Conservation (phyloP, 92 coral and sea anemone species). For the Epizoanthus rinbou region DNA sequence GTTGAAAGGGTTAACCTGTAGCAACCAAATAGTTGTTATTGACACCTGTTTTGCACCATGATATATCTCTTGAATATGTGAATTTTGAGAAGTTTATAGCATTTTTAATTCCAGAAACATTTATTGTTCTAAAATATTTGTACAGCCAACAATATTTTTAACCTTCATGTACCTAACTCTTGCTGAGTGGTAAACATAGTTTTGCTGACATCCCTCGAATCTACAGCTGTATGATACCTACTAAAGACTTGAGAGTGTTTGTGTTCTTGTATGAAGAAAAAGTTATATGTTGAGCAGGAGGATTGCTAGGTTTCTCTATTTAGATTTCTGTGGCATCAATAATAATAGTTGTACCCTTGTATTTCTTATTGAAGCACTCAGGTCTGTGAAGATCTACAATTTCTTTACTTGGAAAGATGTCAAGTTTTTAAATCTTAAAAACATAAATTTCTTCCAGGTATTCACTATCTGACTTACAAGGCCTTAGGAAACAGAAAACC, state of each 20-base stretch:
- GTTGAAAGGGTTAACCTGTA: no score
- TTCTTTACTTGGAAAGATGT: constrained; percentile 49
- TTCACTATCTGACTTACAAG: constrained; percentile 48
- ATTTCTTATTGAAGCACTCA: constrained; percentile 46
- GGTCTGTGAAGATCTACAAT: constrained; percentile 40
- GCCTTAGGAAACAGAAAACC: constrained; percentile 44
- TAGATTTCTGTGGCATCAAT: constrained; percentile 56
- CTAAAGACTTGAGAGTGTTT: constrained; percentile 53
- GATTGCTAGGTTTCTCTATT: constrained; percentile 48
- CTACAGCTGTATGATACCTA: constrained; percentile 53
- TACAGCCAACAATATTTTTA: no score
- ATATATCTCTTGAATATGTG: no score
- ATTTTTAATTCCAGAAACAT: no score
- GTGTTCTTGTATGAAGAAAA: constrained; percentile 47
- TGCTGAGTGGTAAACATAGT: constrained; percentile 42
- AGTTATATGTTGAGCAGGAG: constrained; percentile 46
- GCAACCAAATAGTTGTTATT: no score
- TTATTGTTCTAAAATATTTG: no score
- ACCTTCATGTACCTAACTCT: constrained; percentile 34
- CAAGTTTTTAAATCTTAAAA: constrained; percentile 29
- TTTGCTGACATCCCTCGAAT: constrained; percentile 30
- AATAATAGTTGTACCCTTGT: constrained; percentile 40
- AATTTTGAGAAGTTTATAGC: no score
- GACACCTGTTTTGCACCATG: no score
- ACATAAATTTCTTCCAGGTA: constrained; percentile 55